Conservation (phyloP, 2,113 vertebrate genomes). For the Athene cunicularia region DNA sequence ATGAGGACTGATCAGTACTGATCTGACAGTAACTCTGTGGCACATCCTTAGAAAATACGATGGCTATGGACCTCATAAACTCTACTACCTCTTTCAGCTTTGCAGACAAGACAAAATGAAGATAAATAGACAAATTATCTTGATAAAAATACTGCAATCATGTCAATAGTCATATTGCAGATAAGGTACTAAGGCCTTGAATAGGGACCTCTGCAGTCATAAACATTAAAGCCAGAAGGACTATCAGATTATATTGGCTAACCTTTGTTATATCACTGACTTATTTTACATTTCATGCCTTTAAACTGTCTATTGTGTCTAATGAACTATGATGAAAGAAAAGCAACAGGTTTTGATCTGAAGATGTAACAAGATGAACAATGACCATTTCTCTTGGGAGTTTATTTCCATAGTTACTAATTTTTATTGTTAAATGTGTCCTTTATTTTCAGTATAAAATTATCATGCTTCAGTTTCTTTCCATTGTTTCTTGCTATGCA, state of each 20-base stretch:
- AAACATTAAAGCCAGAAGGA: not conserved
- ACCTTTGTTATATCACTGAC: not conserved
- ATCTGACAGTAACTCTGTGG: not conserved
- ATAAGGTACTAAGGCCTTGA: not conserved
- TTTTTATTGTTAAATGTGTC: not conserved
- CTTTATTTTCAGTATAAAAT: not conserved
- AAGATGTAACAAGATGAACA: not conserved
- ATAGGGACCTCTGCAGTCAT: not conserved
- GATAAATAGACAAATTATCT: no score
- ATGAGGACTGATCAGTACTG: not conserved
- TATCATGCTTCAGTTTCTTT: not conserved
- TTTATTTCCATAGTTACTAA: not conserved
- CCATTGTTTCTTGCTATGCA: not conserved
- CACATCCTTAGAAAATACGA: not conserved
- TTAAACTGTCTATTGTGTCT: not conserved
- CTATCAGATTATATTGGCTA: not conserved
- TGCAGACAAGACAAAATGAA: not conserved
- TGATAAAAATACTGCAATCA: not conserved
- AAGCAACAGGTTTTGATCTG: not conserved
- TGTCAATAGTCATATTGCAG: not conserved
- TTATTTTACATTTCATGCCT: not conserved
- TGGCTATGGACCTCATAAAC: not conserved
- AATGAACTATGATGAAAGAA: not conserved
- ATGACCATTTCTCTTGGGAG: not conserved
- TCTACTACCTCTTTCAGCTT: not conserved